Base-by-base conservation (phyloP, 2,113 vertebrate species). In the Tragelaphus scriptus region DNA sequence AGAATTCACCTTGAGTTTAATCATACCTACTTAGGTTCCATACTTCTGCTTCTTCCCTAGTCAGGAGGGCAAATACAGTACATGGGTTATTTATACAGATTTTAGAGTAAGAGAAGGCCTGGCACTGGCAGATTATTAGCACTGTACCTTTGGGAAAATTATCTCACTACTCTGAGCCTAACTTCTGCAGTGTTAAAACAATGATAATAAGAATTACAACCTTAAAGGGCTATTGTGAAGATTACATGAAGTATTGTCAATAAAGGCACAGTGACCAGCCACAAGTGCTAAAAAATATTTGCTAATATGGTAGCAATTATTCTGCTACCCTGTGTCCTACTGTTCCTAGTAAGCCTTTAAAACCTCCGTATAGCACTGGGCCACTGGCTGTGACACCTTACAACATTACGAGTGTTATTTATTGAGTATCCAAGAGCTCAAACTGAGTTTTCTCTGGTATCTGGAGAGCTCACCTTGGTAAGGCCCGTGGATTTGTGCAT, bases 171-270 rank as follows among this genome's bases (percentile, higher is more conserved):
- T 88, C 32, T 92, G 80, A 85, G 28, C 14, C 28, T 65, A 87
- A 40, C 28, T 88, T 94, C 44, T 14, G 65, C 90, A 71, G 28
- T 51, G 30, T 6, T 51, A 88, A 95, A 96, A 84, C 47, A 90
- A 97, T 51, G 75, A 36, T 51, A 90, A 40, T 71, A 95, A 94
- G 28, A 95, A 92, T 85, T 81, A 8, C 88, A 58, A 90, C 6
- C 5, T 94, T 56, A 90, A 82, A 71, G 25, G 4, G 15, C 21
- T 95, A 3, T 81, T 89, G 32, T 63, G 32, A 95, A 88, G 14
- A 79, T 63, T 93, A 84, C 21, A 86, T 96, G 59, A 86, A 92
- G 90, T 94, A 61, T 91, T 93, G 21, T 90, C 61, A 56, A n/a
- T 63, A 90, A 85, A 90, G 44, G 3, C 40, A 91, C 36, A 36